These are phyloP conservation scores for Hyalella azteca DNA, from an alignment of 2,888 invertebrate species.

Conservation along the genomic window DNA sequence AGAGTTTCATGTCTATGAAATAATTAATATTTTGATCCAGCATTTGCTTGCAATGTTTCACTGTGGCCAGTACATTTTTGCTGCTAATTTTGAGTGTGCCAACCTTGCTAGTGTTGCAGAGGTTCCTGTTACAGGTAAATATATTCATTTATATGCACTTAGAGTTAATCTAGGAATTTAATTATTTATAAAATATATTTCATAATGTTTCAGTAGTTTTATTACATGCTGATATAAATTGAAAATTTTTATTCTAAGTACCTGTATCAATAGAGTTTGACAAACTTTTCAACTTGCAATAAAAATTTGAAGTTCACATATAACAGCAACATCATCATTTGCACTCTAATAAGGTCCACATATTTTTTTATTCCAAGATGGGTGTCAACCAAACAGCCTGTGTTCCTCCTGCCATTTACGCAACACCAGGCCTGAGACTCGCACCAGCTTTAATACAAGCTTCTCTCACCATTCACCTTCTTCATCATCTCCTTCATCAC, in stretches of 20 bases:
- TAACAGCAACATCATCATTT: background rate
- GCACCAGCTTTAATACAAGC: too few relatives aligned
- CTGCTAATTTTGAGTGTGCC: slow-evolving; percentile 88
- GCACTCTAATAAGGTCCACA: background rate
- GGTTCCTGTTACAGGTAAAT: slow-evolving; percentile 61
- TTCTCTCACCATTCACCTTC: background rate
- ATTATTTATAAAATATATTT: background rate
- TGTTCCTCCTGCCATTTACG: background rate
- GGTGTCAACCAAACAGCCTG: background rate
- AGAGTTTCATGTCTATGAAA: background rate
- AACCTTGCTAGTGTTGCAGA: slow-evolving; percentile 84
- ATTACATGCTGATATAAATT: background rate
- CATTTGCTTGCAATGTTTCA: slow-evolving; percentile 14
- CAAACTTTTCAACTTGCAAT: background rate
- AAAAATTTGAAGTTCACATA: background rate
- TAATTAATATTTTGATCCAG: background rate
- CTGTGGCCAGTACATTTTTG: slow-evolving; percentile 76
- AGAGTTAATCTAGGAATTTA: background rate
- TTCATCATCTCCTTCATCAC: background rate
- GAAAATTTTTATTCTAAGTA: background rate
- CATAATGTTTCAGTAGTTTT: background rate
- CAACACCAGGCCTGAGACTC: background rate
- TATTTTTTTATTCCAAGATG: background rate
- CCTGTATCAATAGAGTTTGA: background rate
- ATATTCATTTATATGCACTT: background rate